A percentile compares a stretch with the other conserved stretches of the same genome.
Conservation (phyloP, 2,113 vertebrate genomes). For the Austrofundulus limnaeus region DNA sequence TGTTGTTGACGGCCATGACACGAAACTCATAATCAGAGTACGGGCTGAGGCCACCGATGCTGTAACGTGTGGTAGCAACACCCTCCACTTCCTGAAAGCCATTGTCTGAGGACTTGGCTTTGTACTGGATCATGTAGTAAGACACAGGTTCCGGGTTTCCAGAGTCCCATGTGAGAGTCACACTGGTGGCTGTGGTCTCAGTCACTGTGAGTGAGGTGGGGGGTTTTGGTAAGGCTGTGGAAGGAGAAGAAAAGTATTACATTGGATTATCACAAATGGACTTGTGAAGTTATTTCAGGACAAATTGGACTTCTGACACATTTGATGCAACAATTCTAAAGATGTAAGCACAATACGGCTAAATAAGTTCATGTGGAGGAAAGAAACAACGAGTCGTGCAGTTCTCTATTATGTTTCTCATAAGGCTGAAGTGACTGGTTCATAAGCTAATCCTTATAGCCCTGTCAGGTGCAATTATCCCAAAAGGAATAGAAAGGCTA, state of each 20-base stretch:
- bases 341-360: constrained; percentile 5
- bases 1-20: constrained; percentile 93
- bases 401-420: constrained; percentile 28
- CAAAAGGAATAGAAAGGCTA: constrained; percentile 30
- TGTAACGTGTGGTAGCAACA: constrained; percentile 93
- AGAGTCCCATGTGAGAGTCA: constrained; percentile 94
- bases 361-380: constrained; percentile 15
- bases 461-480: constrained; percentile 33
- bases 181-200: constrained; percentile 94
- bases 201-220: constrained; percentile 89
- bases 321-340: constrained; percentile 8
- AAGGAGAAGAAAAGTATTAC: constrained; percentile 23
- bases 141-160: constrained; percentile 92
- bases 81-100: constrained; percentile 93
- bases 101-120: constrained; percentile 82
- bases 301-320: constrained; percentile 23
- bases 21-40: constrained; percentile 93
- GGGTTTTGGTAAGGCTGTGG: constrained; percentile 90
- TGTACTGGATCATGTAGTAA: constrained; percentile 95
- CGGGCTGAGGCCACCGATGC: constrained; percentile 94
- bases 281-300: neutral
- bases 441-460: constrained; percentile 34
- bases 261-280: constrained; percentile 7
- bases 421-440: constrained; percentile 31
- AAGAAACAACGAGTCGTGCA: constrained; percentile 7